Conservation (phyloP, 2,113 vertebrate species). For the Gobio gobio region DNA sequence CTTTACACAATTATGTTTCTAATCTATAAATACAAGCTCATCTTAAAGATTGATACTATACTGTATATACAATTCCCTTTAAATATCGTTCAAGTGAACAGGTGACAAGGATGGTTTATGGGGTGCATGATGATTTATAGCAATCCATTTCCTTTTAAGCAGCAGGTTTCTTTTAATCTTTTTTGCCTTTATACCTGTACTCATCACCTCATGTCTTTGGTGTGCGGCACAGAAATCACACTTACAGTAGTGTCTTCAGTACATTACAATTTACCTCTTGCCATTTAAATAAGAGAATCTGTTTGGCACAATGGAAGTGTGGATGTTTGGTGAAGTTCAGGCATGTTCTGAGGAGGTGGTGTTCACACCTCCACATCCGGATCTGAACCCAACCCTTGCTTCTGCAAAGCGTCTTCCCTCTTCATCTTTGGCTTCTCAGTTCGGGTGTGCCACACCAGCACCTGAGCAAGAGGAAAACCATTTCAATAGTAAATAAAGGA, state of each 20-base stretch:
- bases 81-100: slow-evolving; percentile 4
- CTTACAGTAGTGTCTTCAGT: background rate
- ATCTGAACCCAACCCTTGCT: slow-evolving; percentile 87
- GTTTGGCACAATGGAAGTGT: slow-evolving; percentile 16
- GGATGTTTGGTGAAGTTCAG: slow-evolving; percentile 23
- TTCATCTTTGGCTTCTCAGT: slow-evolving; percentile 95
- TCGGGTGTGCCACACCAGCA: slow-evolving; percentile 91
- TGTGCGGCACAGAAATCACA: background rate
- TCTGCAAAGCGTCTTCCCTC: slow-evolving; percentile 85
- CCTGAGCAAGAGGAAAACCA: slow-evolving; percentile 69
- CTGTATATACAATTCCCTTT: background rate
- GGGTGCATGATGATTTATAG: background rate
- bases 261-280: background rate
- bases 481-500: background rate
- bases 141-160: background rate
- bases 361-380: slow-evolving; percentile 83
- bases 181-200: background rate
- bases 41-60: background rate
- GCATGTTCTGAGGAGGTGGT: slow-evolving; percentile 13
- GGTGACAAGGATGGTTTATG: background rate
- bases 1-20: background rate
- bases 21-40: slow-evolving; percentile 16
- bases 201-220: slow-evolving; percentile 14
- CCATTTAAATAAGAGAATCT: background rate
- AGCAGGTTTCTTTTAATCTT: background rate